Base-by-base conservation (phyloP, 2,113 vertebrate species). In the Ciconia maguari region DNA sequence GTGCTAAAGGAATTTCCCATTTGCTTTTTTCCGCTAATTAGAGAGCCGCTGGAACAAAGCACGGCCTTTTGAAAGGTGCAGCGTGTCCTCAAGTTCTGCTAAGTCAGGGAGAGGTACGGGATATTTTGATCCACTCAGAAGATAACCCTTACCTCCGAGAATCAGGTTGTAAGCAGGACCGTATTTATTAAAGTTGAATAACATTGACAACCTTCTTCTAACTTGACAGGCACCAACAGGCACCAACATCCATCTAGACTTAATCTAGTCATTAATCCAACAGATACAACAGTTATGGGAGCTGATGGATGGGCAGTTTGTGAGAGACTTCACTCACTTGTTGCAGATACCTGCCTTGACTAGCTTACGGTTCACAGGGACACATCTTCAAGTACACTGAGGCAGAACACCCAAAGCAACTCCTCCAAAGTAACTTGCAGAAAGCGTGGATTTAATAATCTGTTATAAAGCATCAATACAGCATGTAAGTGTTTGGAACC, bases 1-100 rank as follows among this genome's bases (percentile, higher is more conserved):
- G 90, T 10, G 94, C 77, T 89, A 36, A 57, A 95, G 74, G 52
- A 96, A 91, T 62, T 93, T 60, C 86, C 57, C 48, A 26, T 69
- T 90, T 84, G 85, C n/a, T 69, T 92, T 75, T 94, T 90, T 49
- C 87, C 0, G 2, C 88, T 94, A 85, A 96, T 97, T 95, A 94
- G 60, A 14, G 72, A 52, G 48, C 48, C 52, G 6, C 38, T 34
- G 38, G 62, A 41, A 91, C 52, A 82, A 76, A 79, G 34, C 41
- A 4, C 4, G 1, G 81, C 64, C 41, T 69, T 48, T 6, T 7
- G 41, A 76, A 55, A 87, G 4, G 1, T 30, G 42, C 4, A 4
- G 58, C 7, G 1, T 3, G 29, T 44, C 58, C 64, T 90, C 42
- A 4, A 48, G 20, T 42, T 61, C 64, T 55, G 48, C 49, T 55